A percentile compares a stretch with the other conserved stretches of the same genome.
Evolutionary conservation across 1,140 invertebrate genomes (phyloP).

Genomic region (Drosophila prosaltans): DNA sequence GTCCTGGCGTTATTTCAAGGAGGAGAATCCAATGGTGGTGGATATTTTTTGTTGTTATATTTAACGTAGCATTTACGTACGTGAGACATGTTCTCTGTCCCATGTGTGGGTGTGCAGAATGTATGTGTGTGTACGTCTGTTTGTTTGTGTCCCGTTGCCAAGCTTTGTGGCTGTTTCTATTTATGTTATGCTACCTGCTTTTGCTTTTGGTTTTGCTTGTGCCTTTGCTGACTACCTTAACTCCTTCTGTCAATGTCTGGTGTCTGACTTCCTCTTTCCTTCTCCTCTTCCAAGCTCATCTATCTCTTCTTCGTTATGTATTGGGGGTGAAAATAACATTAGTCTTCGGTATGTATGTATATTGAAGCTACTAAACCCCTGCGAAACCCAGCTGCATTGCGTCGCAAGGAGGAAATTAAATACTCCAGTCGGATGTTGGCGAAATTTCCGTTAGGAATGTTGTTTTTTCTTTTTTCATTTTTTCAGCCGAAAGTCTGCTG

Average conservation of each 20-base stretch:
- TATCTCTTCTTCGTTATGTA: conserved; percentile 41
- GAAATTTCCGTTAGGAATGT: conserved; percentile 67
- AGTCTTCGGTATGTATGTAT: conserved; percentile 30
- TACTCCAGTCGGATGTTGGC: conserved; percentile 75
- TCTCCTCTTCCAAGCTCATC: conserved; percentile 23
- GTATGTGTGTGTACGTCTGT: conserved; percentile 46
- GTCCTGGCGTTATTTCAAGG: not conserved
- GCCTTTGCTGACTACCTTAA: conserved; percentile 16
- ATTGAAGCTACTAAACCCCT: conserved; percentile 11
- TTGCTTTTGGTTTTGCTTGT: conserved; percentile 20
- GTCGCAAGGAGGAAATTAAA: conserved; percentile 75
- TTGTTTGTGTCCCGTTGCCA: conserved; percentile 64
- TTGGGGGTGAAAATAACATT: conserved; percentile 63
- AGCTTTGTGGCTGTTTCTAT: conserved; percentile 73
- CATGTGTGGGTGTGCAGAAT: conserved; percentile 15
- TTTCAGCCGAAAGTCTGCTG: conserved; percentile 38
- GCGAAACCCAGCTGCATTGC: conserved; percentile 51
- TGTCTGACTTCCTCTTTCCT: conserved; percentile 17
- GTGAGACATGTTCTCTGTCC: conserved; percentile 19
- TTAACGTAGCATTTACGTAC: conserved; percentile 51
- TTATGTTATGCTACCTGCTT: conserved; percentile 54
- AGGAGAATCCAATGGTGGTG: not conserved
- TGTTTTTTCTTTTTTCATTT: conserved; percentile 11
- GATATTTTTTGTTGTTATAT: conserved; percentile 24
- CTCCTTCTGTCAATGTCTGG: conserved; percentile 47